phyloP scores from a whole-genome alignment of 2,888 invertebrate species.

The Leptarthrus brevirostris region DNA sequence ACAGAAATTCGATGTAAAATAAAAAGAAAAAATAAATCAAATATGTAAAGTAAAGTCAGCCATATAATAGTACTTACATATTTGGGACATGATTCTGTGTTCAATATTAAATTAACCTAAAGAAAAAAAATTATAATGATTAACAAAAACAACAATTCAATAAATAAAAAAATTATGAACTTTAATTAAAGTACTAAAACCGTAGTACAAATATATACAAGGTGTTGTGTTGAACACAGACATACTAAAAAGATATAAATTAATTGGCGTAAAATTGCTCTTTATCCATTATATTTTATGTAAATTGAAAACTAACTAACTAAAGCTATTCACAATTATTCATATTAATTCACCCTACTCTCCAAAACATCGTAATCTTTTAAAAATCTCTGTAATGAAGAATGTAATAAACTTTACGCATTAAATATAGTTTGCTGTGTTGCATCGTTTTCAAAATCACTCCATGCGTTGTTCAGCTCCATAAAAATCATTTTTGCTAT shows the following conservation, averaged over 20 bases:
- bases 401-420: slow-evolving; percentile 56
- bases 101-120: too few species aligned
- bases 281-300: background rate
- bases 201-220: background rate
- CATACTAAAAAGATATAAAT: background rate
- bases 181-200: background rate
- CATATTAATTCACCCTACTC: slow-evolving; percentile 1
- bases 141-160: background rate
- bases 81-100: too few species aligned
- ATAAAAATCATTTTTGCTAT: slow-evolving; percentile 97
- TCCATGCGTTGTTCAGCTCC: slow-evolving; percentile 99
- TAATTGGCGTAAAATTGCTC: background rate
- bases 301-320: background rate
- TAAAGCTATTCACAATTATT: background rate
- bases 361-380: background rate
- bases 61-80: too few species aligned
- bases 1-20: too few species aligned
- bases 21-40: too few species aligned
- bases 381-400: background rate
- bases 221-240: background rate
- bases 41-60: too few species aligned
- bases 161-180: background rate
- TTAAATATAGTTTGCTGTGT: slow-evolving; percentile 81
- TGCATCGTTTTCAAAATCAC: slow-evolving; percentile 86
- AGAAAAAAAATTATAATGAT: too few species aligned